Evolutionary conservation across 2,113 vertebrate species (phyloP).

Genomic region (Anseranas semipalmata): DNA sequence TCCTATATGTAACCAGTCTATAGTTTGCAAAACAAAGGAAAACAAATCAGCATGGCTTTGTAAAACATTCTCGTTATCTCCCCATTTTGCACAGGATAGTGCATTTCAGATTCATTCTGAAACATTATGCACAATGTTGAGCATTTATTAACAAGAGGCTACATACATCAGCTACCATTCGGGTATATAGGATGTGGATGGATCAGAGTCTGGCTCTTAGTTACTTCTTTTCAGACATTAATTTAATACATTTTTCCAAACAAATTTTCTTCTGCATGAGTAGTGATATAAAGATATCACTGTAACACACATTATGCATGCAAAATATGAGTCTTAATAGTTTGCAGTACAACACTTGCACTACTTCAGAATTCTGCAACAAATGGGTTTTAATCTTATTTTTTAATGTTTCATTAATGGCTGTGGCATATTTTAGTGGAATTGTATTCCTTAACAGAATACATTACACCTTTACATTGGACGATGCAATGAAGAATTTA

Average conservation of each 20-base stretch:
- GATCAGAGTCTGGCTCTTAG: not conserved
- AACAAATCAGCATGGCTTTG: not conserved
- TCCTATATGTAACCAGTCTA: not conserved
- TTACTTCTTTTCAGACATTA: not conserved
- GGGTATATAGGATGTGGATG: not conserved
- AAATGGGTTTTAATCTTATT: not conserved
- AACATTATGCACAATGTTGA: not conserved
- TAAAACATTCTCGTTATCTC: not conserved
- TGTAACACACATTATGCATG: not conserved
- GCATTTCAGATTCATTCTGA: not conserved
- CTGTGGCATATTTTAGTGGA: not conserved
- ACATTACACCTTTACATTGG: not conserved
- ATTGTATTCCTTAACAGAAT: not conserved
- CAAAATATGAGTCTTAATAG: not conserved
- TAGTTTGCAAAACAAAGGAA: not conserved
- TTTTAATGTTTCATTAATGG: not conserved
- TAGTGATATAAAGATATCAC: not conserved
- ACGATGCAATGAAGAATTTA: not conserved
- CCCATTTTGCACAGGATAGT: not conserved
- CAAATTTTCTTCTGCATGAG: not conserved
- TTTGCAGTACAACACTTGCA: not conserved
- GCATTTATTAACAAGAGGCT: not conserved
- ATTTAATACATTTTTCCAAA: conserved; percentile 6
- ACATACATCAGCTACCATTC: not conserved
- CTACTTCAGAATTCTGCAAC: not conserved